Evolutionary conservation across 2,888 invertebrate species (phyloP).

Genomic region (Digitonthophagus gazella): DNA sequence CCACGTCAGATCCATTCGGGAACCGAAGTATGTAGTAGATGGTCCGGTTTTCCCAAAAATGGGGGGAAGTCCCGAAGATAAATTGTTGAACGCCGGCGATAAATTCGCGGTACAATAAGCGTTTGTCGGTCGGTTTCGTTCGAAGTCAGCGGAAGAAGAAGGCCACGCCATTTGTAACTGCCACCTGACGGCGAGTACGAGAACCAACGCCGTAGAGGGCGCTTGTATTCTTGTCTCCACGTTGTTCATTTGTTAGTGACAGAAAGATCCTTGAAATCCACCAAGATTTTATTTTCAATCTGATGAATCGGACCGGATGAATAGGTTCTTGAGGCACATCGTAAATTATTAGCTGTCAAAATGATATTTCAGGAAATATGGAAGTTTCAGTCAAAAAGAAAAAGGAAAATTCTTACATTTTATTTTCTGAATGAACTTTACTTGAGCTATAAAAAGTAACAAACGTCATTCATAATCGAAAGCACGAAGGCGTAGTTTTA

Average conservation of each 20-base stretch:
- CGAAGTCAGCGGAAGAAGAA: neutral
- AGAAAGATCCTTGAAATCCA: neutral
- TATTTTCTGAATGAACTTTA: too few species aligned
- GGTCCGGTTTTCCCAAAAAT: too few species aligned
- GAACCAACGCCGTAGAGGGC: neutral
- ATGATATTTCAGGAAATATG: neutral
- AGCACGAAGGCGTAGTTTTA: neutral
- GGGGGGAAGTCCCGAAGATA: neutral
- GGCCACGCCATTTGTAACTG: neutral
- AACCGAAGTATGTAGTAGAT: too few species aligned
- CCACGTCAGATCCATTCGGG: too few species aligned
- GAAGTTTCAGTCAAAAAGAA: neutral
- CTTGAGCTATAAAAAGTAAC: too few species aligned
- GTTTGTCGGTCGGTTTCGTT: neutral
- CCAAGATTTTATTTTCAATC: neutral
- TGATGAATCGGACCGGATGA: too few species aligned
- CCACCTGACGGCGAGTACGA: neutral
- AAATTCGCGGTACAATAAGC: neutral
- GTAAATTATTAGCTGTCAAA: neutral
- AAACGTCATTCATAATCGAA: too few species aligned
- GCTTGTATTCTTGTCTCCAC: neutral
- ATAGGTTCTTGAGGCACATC: neutral
- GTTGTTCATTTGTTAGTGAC: neutral
- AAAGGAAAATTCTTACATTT: neutral
- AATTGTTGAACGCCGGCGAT: neutral